Conservation (phyloP, 2,888 invertebrate species). For the Amphimallon solstitiale region DNA sequence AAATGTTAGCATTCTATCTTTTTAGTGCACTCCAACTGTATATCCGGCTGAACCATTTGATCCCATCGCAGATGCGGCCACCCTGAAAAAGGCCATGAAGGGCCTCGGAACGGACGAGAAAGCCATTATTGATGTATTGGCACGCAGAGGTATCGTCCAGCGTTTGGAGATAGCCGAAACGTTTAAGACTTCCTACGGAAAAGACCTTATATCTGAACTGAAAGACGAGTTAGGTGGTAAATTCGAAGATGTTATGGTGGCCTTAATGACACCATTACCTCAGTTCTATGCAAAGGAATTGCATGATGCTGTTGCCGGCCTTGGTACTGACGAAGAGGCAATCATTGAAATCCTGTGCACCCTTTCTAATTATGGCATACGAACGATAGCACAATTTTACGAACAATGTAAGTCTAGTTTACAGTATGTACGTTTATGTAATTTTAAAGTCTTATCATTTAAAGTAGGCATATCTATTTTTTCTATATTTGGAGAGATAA, state of each 20-base stretch:
- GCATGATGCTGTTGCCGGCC: slow-evolving; percentile 85
- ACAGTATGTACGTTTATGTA: too few relatives aligned
- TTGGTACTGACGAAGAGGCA: slow-evolving; percentile 91
- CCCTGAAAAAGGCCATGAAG: slow-evolving; percentile 90
- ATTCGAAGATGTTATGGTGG: slow-evolving; percentile 90
- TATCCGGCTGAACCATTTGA: slow-evolving; percentile 89
- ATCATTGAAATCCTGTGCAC: slow-evolving; percentile 94
- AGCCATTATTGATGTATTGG: slow-evolving; percentile 89
- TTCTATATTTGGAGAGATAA: too few relatives aligned
- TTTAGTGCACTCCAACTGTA: slow-evolving; percentile 87
- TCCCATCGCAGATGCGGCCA: slow-evolving; percentile 84
- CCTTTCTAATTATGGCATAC: slow-evolving; percentile 88
- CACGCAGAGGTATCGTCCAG: slow-evolving; percentile 89
- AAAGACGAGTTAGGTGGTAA: slow-evolving; percentile 91
- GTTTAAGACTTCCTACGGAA: slow-evolving; percentile 93
- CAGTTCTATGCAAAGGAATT: slow-evolving; percentile 93
- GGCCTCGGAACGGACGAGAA: slow-evolving; percentile 93
- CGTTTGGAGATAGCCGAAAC: slow-evolving; percentile 89
- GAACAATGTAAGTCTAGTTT: slow-evolving; percentile 75
- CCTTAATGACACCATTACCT: slow-evolving; percentile 88
- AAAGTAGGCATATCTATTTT: too few relatives aligned
- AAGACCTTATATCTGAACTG: slow-evolving; percentile 80
- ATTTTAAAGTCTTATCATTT: too few relatives aligned
- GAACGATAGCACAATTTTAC: slow-evolving; percentile 85
- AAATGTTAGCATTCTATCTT: slow-evolving; percentile 36